Base-by-base conservation (phyloP, 2,113 vertebrate species). In the Cyphotilapia sp. region DNA sequence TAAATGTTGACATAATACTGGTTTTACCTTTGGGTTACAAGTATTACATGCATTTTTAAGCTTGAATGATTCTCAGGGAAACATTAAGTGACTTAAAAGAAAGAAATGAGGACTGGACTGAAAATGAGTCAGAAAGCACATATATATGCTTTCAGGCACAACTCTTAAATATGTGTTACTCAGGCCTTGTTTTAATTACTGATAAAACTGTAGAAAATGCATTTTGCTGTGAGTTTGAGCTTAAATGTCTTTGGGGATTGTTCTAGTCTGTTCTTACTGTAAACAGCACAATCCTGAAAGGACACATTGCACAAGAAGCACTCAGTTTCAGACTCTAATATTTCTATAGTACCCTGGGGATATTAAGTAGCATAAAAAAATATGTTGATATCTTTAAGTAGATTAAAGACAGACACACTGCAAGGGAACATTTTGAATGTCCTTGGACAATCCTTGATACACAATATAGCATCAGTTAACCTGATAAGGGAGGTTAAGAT, bases 301-400 rank as follows among this genome's bases (percentile, higher is more conserved):
- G 81, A 85, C 3, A 3, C 42, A 69, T 82, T 19, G 81, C 27
- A 47, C 14, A 45, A 74, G 29, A 51, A 83, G 38, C 22, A 12
- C 45, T 53, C 14, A 27, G 8, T 66, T 83, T 82, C 27, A 76
- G 54, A 87, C 49, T 61, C 9, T 31, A 47, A 49, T 49, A 78
- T 49, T 49, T 83, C 11, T 16, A 9, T 7, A 69, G 47, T 40
- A 29, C 83, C 54, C 90, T 74, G 56, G 71, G 92, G 76, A 76
- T 61, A 78, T 88, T 83, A 88, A 80, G 29, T 11, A 22, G 74
- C 47, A 88, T 83, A 81, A 91, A 92, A 40, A 84, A 74, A 94
- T 93, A 24, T 88, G 49, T 9, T 80, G 38, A 66, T 81, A 54
- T 53, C 35, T 87, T 90, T 71, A 38, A 80, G 4, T 61, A 56